These are phyloP conservation scores for Tachina lurida DNA, from an alignment of 2,888 invertebrate species.

Conservation along the genomic window DNA sequence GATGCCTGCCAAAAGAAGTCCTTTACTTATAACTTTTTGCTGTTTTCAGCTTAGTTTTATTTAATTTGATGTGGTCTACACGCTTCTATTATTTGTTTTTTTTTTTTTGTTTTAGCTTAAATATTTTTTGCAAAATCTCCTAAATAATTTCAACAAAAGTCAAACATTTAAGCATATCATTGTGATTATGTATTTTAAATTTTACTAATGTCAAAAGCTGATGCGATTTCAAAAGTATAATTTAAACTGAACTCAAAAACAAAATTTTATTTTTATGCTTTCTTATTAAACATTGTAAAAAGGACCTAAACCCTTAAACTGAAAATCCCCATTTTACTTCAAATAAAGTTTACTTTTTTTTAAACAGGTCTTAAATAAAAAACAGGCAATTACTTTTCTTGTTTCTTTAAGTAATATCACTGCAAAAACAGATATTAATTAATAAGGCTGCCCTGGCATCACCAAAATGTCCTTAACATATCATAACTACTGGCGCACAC, in stretches of 20 bases:
- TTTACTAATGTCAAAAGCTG: conserved; percentile 53
- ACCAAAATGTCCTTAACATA: conserved; percentile 38
- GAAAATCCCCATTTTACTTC: too few species aligned
- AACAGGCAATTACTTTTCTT: conserved; percentile 15
- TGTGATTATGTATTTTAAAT: conserved; percentile 47
- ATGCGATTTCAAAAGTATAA: too few species aligned
- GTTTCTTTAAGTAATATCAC: conserved; percentile 35
- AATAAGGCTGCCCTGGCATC: conserved; percentile 64
- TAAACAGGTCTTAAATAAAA: not conserved
- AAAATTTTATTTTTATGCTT: too few species aligned
- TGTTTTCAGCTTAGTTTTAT: conserved; percentile 36
- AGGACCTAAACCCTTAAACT: too few species aligned
- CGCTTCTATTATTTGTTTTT: conserved; percentile 26
- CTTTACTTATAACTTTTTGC: conserved; percentile 33
- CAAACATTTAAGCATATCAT: conserved; percentile 52
- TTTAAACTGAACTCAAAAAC: too few species aligned
- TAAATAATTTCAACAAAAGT: conserved; percentile 28
- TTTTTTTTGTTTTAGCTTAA: not conserved
- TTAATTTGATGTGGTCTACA: conserved; percentile 58
- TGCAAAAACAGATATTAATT: conserved; percentile 42
- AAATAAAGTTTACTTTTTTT: too few species aligned
- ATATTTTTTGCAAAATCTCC: not conserved
- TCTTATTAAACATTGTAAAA: too few species aligned
- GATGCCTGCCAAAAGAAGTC: conserved; percentile 50
- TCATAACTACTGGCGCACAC: not conserved